These are phyloP conservation scores for Ectemnius continuus DNA, from an alignment of 2,888 invertebrate genomes.

Conservation along the genomic window DNA sequence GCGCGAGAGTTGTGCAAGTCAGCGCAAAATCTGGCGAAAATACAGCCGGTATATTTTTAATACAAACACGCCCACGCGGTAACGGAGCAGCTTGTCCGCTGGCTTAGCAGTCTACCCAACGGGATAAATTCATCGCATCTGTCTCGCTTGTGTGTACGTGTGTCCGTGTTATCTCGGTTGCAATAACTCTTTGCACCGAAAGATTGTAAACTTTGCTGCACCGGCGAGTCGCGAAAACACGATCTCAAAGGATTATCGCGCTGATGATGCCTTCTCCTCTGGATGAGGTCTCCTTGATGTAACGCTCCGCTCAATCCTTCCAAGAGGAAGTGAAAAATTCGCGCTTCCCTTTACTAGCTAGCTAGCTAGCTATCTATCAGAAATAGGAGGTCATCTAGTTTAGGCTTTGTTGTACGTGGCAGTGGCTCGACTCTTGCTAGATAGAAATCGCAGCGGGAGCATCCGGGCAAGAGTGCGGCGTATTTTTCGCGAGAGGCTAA, in stretches of 20 bases:
- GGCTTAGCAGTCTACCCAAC: constrained; percentile 1
- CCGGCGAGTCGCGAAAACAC: not conserved
- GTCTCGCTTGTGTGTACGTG: not conserved
- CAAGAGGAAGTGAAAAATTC: too few relatives aligned
- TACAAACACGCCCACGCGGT: constrained; percentile 8
- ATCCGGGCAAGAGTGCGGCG: not conserved
- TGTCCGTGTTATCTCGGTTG: constrained; percentile 32
- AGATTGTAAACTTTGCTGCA: constrained; percentile 9
- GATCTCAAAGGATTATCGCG: too few relatives aligned
- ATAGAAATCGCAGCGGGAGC: not conserved
- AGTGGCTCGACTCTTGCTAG: not conserved
- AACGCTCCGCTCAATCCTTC: too few relatives aligned
- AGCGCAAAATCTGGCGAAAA: constrained; percentile 18
- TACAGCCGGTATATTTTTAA: constrained; percentile 23
- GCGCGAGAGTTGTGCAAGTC: constrained; percentile 8
- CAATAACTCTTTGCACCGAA: constrained; percentile 3
- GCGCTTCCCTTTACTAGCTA: too few relatives aligned
- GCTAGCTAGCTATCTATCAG: too few relatives aligned
- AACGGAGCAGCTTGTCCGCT: not conserved
- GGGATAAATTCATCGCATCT: constrained; percentile 15
- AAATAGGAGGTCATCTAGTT: too few relatives aligned
- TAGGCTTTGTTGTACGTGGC: too few relatives aligned
- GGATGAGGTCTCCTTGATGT: too few relatives aligned
- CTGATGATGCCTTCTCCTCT: too few relatives aligned
- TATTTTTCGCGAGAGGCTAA: constrained; percentile 1